phyloP scores from a whole-genome alignment of 2,888 invertebrate species.

The Drosophila meridionalis region DNA sequence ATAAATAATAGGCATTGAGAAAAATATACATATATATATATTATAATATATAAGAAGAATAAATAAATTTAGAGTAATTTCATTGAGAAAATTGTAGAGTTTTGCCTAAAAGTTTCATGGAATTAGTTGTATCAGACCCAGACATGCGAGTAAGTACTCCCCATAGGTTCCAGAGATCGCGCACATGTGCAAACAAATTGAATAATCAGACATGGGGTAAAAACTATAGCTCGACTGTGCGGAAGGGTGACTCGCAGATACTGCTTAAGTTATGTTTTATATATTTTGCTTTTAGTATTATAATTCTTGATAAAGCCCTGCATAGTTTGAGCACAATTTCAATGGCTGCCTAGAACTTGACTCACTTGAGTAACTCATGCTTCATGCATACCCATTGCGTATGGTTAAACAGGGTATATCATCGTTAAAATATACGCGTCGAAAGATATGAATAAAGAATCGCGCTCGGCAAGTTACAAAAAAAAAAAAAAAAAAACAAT shows the following conservation, averaged over 20 bases:
- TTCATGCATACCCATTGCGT: background rate
- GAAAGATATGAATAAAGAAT: conserved; percentile 56
- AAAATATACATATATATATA: no score
- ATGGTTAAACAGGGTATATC: conserved; percentile 5
- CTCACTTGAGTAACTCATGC: background rate
- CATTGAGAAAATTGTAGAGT: background rate
- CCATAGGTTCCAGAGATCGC: background rate
- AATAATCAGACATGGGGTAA: conserved; percentile 37
- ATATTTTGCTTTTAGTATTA: background rate
- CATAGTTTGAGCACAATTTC: background rate
- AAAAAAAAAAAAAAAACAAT: conserved; percentile 9
- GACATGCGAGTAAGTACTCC: background rate
- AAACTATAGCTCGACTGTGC: background rate
- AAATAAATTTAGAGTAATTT: background rate
- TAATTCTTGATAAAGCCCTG: background rate
- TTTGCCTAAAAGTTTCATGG: conserved; percentile 1
- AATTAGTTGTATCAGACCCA: background rate
- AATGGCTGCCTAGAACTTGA: background rate
- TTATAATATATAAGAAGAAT: background rate
- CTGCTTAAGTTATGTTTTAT: background rate
- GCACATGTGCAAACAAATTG: conserved; percentile 32
- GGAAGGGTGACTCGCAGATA: background rate
- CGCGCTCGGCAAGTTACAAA: conserved; percentile 60
- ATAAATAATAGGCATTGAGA: background rate
- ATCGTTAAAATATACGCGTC: conserved; percentile 17